phyloP scores from a whole-genome alignment of 2,113 vertebrate species.

The Dromaius novaehollandiae region DNA sequence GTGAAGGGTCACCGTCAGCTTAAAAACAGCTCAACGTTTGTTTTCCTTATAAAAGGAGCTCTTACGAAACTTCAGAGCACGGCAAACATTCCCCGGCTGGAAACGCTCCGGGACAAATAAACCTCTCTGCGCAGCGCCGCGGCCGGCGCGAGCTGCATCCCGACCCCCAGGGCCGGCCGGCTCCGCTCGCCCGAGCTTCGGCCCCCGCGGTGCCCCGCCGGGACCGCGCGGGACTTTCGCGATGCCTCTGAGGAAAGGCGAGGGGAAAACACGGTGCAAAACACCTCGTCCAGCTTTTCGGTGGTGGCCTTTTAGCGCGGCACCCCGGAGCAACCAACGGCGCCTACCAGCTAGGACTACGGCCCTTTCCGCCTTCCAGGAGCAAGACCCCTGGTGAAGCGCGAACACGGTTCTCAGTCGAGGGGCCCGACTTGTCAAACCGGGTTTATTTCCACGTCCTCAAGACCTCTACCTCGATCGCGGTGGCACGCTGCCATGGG shows the following conservation, averaged over 20 bases:
- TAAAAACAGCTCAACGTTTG: slow-evolving; percentile 54
- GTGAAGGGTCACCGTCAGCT: slow-evolving; percentile 29
- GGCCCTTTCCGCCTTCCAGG: background rate
- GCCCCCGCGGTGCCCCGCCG: background rate
- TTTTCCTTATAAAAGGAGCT: slow-evolving; percentile 61
- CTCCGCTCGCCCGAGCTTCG: background rate
- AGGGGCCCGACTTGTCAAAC: background rate
- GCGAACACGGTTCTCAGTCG: background rate
- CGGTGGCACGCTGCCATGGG: background rate
- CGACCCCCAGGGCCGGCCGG: too few relatives aligned
- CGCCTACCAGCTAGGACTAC: background rate
- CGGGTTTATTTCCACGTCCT: slow-evolving; percentile 18
- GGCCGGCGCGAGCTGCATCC: too few relatives aligned
- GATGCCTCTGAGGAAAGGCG: background rate
- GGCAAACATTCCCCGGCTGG: slow-evolving; percentile 44
- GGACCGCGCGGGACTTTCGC: background rate
- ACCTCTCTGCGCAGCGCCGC: background rate
- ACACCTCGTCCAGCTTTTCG: background rate
- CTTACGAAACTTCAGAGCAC: slow-evolving; percentile 47
- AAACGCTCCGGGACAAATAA: slow-evolving; percentile 55
- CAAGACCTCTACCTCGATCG: slow-evolving; percentile 13
- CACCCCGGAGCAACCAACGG: background rate
- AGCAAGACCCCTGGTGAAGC: background rate
- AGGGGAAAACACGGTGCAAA: background rate
- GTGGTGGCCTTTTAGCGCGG: background rate